Percentiles rank a stretch among this genome's conserved stretches.
These are phyloP conservation scores for Cephonodes hylas DNA, from an alignment of 2,888 invertebrate species.

Conservation along the genomic window DNA sequence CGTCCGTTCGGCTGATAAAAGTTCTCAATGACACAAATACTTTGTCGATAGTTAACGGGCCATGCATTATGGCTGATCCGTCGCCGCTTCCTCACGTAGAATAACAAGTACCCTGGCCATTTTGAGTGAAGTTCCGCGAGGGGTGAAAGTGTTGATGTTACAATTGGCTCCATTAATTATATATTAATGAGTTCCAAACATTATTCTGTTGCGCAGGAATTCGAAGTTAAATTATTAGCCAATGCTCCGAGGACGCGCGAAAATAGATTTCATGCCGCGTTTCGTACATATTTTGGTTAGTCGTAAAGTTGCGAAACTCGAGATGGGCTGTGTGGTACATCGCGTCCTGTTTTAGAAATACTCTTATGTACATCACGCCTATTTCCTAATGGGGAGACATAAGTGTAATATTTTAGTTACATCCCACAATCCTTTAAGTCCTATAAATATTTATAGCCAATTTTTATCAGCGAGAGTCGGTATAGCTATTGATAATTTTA, in stretches of 20 bases:
- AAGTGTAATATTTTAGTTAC: too few species aligned
- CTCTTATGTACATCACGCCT: too few species aligned
- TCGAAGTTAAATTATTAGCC: conserved; percentile 8
- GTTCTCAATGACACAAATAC: conserved; percentile 44
- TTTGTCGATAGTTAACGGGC: conserved; percentile 43
- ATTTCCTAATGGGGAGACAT: too few species aligned
- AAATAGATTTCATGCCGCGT: neutral
- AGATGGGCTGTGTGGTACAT: too few species aligned
- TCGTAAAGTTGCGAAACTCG: neutral
- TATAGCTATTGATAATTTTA: too few species aligned
- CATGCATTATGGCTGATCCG: conserved; percentile 59
- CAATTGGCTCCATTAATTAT: conserved; percentile 46
- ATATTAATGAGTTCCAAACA: conserved; percentile 37
- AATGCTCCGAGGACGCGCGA: neutral
- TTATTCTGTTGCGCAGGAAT: conserved; percentile 16
- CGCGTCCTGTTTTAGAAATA: too few species aligned
- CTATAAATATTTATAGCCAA: too few species aligned
- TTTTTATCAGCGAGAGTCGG: too few species aligned
- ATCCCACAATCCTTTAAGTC: too few species aligned
- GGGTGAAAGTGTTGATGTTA: conserved; percentile 56
- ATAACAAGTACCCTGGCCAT: conserved; percentile 58
- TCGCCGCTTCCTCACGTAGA: conserved; percentile 34
- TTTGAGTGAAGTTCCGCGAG: conserved; percentile 46
- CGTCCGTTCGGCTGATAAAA: conserved; percentile 1
- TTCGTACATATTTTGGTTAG: neutral